phyloP scores from a whole-genome alignment of 2,888 invertebrate genomes.

The Trichogramma evanescens region DNA sequence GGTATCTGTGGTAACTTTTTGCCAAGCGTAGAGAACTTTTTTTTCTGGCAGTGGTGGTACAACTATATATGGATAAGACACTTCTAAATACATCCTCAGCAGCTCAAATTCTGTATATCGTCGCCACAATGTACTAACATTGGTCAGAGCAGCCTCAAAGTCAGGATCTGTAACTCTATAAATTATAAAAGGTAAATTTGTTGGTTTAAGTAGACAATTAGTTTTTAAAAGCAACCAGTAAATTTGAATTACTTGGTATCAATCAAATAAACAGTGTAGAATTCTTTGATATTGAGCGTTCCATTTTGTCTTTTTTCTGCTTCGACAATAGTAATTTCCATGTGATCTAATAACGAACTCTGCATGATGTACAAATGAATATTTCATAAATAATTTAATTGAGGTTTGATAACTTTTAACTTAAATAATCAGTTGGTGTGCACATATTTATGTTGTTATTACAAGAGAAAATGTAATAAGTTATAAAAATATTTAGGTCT shows the following conservation, averaged over 20 bases:
- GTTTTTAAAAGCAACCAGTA: neutral
- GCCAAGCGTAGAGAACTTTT: conserved; percentile 68
- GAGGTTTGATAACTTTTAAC: no score
- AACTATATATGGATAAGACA: conserved; percentile 72
- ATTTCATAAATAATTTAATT: neutral
- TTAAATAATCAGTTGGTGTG: no score
- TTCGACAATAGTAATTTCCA: conserved; percentile 69
- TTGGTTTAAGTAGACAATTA: conserved; percentile 1
- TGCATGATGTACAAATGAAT: conserved; percentile 31
- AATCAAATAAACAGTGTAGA: conserved; percentile 71
- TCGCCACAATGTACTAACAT: conserved; percentile 66
- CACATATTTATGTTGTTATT: no score
- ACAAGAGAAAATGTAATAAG: no score
- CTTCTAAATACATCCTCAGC: conserved; percentile 67
- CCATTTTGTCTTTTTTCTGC: conserved; percentile 72
- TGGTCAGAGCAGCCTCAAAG: conserved; percentile 56
- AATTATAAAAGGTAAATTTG: neutral
- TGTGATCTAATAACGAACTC: conserved; percentile 63
- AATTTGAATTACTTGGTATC: conserved; percentile 60
- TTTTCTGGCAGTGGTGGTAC: conserved; percentile 79
- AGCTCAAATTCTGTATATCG: conserved; percentile 81
- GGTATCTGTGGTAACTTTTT: conserved; percentile 68
- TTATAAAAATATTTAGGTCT: no score
- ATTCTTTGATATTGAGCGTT: conserved; percentile 66
- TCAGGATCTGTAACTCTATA: conserved; percentile 60